Conservation (phyloP, 92 coral and sea anemone species). For the Zoanthus gigantus region DNA sequence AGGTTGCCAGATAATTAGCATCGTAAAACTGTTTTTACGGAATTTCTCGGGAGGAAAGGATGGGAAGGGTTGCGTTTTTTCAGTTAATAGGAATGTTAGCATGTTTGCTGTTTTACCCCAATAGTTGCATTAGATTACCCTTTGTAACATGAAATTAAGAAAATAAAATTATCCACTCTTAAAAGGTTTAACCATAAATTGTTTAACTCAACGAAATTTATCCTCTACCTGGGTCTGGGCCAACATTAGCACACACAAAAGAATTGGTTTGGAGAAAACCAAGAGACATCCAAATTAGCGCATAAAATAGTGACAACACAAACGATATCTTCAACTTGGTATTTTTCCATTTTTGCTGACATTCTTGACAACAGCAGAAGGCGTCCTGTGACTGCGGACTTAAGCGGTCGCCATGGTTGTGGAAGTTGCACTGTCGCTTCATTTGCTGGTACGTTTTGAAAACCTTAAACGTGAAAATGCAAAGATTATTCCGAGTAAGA, state of each 20-base stretch:
- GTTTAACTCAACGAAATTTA: not conserved
- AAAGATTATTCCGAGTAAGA: not conserved
- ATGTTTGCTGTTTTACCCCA: too few relatives aligned
- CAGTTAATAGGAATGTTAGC: too few relatives aligned
- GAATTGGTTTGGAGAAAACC: conserved; percentile 33
- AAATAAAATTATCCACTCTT: too few relatives aligned
- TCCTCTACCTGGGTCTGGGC: conserved; percentile 13
- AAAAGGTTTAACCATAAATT: too few relatives aligned
- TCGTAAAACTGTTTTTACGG: too few relatives aligned
- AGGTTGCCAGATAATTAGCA: too few relatives aligned
- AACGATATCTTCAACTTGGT: conserved; percentile 23
- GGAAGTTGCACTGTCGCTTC: conserved; percentile 37
- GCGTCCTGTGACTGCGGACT: conserved; percentile 36
- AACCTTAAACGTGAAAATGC: not conserved
- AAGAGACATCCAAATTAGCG: conserved; percentile 51
- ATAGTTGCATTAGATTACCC: too few relatives aligned
- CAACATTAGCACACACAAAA: conserved; percentile 62
- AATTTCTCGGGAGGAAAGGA: too few relatives aligned
- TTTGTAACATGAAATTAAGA: too few relatives aligned
- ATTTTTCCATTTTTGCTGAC: conserved; percentile 44
- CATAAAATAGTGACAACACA: conserved; percentile 43
- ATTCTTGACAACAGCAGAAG: conserved; percentile 47
- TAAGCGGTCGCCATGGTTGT: conserved; percentile 22
- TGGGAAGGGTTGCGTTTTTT: too few relatives aligned
- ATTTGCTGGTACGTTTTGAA: conserved; percentile 45